Evolutionary conservation across 2,797 vertebrate genomes (phyloP), one percentile per base, ranked within the genome.

Genomic region (Coccyzus lansbergi): DNA sequence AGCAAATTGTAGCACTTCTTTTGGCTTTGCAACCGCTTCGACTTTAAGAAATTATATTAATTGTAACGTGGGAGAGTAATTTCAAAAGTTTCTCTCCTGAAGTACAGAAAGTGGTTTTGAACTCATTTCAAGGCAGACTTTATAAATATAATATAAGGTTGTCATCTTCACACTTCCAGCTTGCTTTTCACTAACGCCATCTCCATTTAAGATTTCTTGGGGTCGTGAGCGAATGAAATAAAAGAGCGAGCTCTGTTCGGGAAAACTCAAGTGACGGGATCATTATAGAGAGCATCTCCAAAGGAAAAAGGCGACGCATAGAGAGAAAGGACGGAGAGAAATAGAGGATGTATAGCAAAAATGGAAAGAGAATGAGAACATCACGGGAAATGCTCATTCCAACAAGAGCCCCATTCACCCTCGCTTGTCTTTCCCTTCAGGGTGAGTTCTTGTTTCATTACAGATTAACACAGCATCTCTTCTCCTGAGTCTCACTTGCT

Each of bases 91-190:
- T 69, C 72, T 48, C 69, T 90, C 71, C 88, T 36, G 9, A 95
- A 90, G 93, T 90, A 93, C 77, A 89, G 67, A 96, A 96, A 96
- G 60, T 91, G 93, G 59, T 93, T 90, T 93, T 88, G 62, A 92
- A 91, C 94, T 95, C 79, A 84, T 95, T 70, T 86, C 82, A 96
- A 97, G 85, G 92, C 89, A 93, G 88, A 87, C 90, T 94, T 82
- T 74, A 96, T 95, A 95, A 96, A 96, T 97, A 95, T 95, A 96
- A 96, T 96, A 96, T 86, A 75, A 97, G 95, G 91, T 93, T 97
- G 96, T 95, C 94, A 95, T 95, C 93, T 44, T 55, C 7, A 34
- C 4, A 3, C 76, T 89, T 49, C 24, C 82, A 90, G 78, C 91
- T 91, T 86, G 48, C 84, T 52, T 74, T 83, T 93, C 81, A 72